Evolutionary conservation across 2,888 invertebrate species (phyloP).

Genomic region (Hylaea fasciaria): DNA sequence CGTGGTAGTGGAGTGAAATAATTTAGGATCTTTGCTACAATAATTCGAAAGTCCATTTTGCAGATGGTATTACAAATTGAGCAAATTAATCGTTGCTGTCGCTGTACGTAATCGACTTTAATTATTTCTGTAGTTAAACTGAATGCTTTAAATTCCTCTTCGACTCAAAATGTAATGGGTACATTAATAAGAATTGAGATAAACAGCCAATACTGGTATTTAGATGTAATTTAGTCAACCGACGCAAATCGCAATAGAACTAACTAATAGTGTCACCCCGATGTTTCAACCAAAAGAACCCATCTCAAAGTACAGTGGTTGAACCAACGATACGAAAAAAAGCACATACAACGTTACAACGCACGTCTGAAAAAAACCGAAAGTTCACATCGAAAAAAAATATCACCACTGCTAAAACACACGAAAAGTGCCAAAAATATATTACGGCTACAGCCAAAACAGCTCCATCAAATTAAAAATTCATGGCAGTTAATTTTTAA

Average conservation of each 20-base stretch:
- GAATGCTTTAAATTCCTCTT: slow-evolving; percentile 1
- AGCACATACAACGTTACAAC: too few species aligned
- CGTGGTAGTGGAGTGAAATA: neutral
- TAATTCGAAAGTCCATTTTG: neutral
- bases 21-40: neutral
- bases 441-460: slow-evolving; percentile 7
- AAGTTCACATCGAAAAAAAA: neutral
- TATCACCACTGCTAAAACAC: neutral
- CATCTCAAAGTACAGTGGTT: too few species aligned
- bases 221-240: neutral
- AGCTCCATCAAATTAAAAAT: slow-evolving; percentile 34
- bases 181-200: slow-evolving; percentile 8
- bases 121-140: slow-evolving; percentile 14
- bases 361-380: neutral
- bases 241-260: too few species aligned
- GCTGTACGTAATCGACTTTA: slow-evolving; percentile 20
- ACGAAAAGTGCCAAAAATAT: neutral
- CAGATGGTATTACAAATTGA: neutral
- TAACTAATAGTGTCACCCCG: too few species aligned
- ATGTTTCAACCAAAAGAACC: too few species aligned
- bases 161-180: slow-evolving; percentile 11
- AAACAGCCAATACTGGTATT: neutral
- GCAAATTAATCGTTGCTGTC: slow-evolving; percentile 16
- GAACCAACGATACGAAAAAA: too few species aligned
- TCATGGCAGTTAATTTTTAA: slow-evolving; percentile 32